Percentiles rank a stretch among this genome's conserved stretches.
These are phyloP conservation scores for Lasioglossum vierecki DNA, from an alignment of 2,888 invertebrate species.

Conservation along the genomic window DNA sequence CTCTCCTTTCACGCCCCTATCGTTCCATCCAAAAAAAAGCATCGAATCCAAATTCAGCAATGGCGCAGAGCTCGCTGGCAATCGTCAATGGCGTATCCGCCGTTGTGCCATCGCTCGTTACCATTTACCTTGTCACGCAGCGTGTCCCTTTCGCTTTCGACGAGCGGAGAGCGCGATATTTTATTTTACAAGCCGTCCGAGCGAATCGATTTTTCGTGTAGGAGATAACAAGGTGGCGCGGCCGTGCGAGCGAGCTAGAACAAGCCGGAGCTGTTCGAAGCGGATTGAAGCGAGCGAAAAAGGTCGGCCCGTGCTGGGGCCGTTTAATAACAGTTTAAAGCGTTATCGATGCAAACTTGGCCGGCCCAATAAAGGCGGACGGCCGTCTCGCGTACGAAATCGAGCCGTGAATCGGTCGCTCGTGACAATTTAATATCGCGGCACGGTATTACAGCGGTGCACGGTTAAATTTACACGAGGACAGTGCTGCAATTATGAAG, in stretches of 20 bases:
- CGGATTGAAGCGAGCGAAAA: not conserved
- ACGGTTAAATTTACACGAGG: not conserved
- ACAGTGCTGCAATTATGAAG: not conserved
- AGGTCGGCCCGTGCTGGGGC: not conserved
- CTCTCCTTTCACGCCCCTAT: not conserved
- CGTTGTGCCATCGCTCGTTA: slow-evolving; percentile 6
- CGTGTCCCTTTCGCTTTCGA: slow-evolving; percentile 8
- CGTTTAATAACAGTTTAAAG: slow-evolving; percentile 47
- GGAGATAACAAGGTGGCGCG: slow-evolving; percentile 27
- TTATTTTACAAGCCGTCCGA: slow-evolving; percentile 1
- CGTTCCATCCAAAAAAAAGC: not conserved
- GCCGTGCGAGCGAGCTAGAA: not conserved
- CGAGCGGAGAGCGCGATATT: slow-evolving; percentile 10
- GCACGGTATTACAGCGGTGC: not conserved
- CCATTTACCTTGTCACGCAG: slow-evolving; percentile 10
- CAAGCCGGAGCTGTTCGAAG: not conserved
- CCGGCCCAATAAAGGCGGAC: slow-evolving; percentile 35
- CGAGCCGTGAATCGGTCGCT: slow-evolving; percentile 36
- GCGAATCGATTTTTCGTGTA: slow-evolving; percentile 36
- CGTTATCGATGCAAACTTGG: slow-evolving; percentile 35
- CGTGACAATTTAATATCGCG: slow-evolving; percentile 50
- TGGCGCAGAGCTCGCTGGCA: not conserved
- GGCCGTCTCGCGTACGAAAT: slow-evolving; percentile 18
- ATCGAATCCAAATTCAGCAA: slow-evolving; percentile 1
- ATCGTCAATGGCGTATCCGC: not conserved